Evolutionary conservation across 1,140 invertebrate species (phyloP), one percentile per base, ranked within the genome.

Genomic region (Brachionus asplanchnoidis): DNA sequence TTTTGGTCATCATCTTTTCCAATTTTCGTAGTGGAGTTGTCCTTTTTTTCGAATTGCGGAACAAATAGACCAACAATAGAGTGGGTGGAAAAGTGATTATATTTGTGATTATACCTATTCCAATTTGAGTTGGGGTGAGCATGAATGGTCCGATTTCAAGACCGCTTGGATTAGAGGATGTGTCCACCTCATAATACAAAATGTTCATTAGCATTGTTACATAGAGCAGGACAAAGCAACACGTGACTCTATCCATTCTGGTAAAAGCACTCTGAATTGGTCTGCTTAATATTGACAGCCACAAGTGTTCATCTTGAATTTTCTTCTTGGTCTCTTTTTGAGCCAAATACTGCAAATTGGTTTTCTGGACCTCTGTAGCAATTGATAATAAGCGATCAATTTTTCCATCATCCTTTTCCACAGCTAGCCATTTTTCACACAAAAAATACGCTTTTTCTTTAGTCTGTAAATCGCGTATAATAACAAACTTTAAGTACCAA

Each of bases 391-490:
- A 88, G 68, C 89, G 83, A 84, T 90, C 89, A 17, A 90, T 89
- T 84, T 88, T 88, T 12, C 89, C 89, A 86, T 90, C 89, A 65
- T 87, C 87, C 80, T 89, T 88, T 66, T 90, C 88, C 5, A 89
- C 89, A 28, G 89, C 89, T 66, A 90, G 87, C 89, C 89, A 90
- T 79, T 87, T 88, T 85, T 90, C 88, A 86, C 88, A 90, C 9
- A 88, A 85, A 85, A 89, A 90, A 85, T 88, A 88, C 86, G 88
- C 91, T 77, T 91, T 91, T 77, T 90, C 87, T 26, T 89, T 89
- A 0, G 91, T 92, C 87, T 92, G 91, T n/a, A 92, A 85, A 85
- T 92, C 92, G 28, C 89, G 87, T 9, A 92, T 87, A 6, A 91
- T 87, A 26, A 92, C 87, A 85, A 90, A 89, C 50, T 90, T 90